A percentile compares a stretch with the other conserved stretches of the same genome.
These are phyloP conservation scores for Nephrocerus scutellatus DNA, from an alignment of 2,888 invertebrate species.

Conservation along the genomic window DNA sequence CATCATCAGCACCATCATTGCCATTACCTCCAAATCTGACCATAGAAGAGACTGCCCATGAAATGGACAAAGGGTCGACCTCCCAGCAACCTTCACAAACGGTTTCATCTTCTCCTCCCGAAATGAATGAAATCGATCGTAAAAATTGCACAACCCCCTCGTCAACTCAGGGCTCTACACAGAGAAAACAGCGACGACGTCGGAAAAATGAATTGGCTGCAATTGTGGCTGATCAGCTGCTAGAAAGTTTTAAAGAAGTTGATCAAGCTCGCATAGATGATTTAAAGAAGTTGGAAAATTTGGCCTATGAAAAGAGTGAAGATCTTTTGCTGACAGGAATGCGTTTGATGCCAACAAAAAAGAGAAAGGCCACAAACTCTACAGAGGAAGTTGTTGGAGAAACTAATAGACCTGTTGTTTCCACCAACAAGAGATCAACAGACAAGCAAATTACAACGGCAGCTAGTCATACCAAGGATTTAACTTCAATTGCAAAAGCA, in stretches of 20 bases:
- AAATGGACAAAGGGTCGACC: too few species aligned
- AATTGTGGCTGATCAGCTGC: constrained; percentile 46
- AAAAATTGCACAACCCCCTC: too few species aligned
- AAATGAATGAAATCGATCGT: too few species aligned
- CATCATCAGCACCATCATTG: too few species aligned
- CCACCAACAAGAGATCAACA: too few species aligned
- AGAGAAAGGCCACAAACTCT: constrained; percentile 34
- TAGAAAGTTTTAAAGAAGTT: constrained; percentile 46
- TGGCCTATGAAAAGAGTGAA: constrained; percentile 46
- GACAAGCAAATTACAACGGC: too few species aligned
- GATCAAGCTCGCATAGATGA: constrained; percentile 46
- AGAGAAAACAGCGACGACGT: constrained; percentile 38
- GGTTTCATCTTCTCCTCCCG: too few species aligned
- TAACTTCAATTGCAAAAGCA: too few species aligned
- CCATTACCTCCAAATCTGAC: too few species aligned
- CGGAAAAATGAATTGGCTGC: constrained; percentile 47
- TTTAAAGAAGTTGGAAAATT: constrained; percentile 43
- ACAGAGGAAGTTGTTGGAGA: constrained; percentile 1
- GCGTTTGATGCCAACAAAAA: constrained; percentile 45
- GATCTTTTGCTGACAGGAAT: constrained; percentile 43
- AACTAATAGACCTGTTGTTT: neutral
- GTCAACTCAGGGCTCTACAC: constrained; percentile 25
- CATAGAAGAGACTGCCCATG: too few species aligned
- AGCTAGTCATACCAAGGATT: too few species aligned
- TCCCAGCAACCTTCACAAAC: too few species aligned